Conservation (phyloP, 2,888 invertebrate species). For the Arctia plantaginis region DNA sequence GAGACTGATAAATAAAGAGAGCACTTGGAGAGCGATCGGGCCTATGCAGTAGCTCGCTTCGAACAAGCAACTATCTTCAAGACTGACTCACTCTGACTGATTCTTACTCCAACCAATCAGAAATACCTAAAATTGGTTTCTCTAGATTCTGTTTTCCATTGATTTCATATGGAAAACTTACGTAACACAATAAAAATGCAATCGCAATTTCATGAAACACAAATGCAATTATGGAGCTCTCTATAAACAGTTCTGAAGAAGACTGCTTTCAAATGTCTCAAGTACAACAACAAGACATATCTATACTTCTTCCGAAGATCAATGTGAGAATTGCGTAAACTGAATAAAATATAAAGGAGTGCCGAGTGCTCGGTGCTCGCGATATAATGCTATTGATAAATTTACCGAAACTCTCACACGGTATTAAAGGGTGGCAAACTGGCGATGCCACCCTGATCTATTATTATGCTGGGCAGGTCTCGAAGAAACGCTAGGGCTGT, state of each 20-base stretch:
- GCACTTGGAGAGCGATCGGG: no score
- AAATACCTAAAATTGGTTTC: no score
- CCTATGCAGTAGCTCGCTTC: no score
- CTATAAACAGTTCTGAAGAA: background rate
- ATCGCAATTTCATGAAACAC: no score
- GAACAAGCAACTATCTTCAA: no score
- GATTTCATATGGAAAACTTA: background rate
- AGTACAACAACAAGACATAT: background rate
- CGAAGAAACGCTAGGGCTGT: constrained; percentile 75
- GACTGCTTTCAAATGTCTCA: background rate
- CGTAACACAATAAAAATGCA: no score
- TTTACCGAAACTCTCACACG: constrained; percentile 81
- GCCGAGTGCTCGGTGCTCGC: constrained; percentile 66
- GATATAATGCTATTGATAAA: constrained; percentile 84
- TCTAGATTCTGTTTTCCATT: no score
- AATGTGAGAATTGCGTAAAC: constrained; percentile 70
- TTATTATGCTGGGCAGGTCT: constrained; percentile 85
- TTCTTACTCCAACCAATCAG: background rate
- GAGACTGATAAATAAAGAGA: no score
- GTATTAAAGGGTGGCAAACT: constrained; percentile 77
- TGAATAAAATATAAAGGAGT: constrained; percentile 81
- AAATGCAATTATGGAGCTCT: no score
- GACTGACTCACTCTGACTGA: background rate
- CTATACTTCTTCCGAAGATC: constrained; percentile 60
- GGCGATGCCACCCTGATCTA: constrained; percentile 74